phyloP scores from a whole-genome alignment of 2,113 vertebrate genomes.

The Eulemur macaco region DNA sequence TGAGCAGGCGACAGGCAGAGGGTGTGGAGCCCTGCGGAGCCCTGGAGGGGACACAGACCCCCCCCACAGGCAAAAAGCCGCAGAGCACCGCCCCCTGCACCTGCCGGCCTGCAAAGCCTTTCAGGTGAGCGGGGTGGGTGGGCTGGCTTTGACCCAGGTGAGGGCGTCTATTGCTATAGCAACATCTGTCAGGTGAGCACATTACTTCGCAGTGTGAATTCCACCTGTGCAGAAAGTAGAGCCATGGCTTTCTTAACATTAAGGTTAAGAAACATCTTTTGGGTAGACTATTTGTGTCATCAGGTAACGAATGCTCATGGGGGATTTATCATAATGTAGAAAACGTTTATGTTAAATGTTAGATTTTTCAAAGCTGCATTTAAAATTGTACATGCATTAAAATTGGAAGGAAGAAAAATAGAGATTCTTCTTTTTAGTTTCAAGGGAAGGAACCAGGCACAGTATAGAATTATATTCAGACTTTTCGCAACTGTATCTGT shows the following conservation, averaged over 20 bases:
- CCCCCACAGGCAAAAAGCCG: too few species aligned
- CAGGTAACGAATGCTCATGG: fast-evolving
- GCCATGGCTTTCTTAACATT: too few species aligned
- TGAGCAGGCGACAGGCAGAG: fast-evolving
- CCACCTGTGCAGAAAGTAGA: fast-evolving
- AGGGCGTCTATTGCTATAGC: fast-evolving
- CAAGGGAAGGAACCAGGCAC: not conserved
- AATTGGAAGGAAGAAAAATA: not conserved
- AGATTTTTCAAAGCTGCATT: not conserved
- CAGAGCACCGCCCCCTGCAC: fast-evolving
- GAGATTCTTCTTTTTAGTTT: not conserved
- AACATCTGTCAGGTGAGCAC: fast-evolving
- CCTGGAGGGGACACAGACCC: not conserved
- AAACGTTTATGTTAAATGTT: fast-evolving
- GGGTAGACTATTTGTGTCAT: fast-evolving
- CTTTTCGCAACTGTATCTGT: fast-evolving
- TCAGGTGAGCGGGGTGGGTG: fast-evolving
- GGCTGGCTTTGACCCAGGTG: not conserved
- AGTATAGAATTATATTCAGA: fast-evolving
- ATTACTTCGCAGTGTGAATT: fast-evolving
- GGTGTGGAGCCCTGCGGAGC: fast-evolving
- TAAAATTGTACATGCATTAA: fast-evolving
- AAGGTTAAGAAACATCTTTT: not conserved
- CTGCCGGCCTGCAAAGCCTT: not conserved
- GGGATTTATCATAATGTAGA: fast-evolving